Evolutionary conservation across 1,140 invertebrate genomes (phyloP), one percentile per base, ranked within the genome.

Genomic region (Bombus breviceps): DNA sequence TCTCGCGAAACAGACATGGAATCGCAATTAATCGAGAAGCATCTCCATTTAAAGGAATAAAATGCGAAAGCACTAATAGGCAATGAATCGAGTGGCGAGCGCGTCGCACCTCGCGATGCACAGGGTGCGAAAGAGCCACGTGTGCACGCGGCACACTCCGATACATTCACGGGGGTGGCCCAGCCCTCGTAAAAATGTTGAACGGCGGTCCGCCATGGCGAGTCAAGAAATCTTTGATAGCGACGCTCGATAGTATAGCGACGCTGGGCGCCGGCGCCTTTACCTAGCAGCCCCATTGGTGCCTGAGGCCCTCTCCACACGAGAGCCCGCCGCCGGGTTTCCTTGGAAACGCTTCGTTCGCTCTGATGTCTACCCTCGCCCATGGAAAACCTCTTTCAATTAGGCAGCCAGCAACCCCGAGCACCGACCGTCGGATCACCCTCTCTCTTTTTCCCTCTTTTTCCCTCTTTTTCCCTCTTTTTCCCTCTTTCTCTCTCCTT

Each of bases 271-370:
- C 94, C 93, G 93, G 93, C 92, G 93, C 90, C 90, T 91, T 90
- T 91, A 85, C 78, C 89, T 90, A 75, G 89, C 89, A 90, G 87
- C 87, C 89, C 89, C 84, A 91, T 91, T 91, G 90, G 90, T 90
- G 89, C 89, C 89, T 85, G 84, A 90, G 89, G 83, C 89, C 89
- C 89, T 90, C 89, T 90, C 89, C 86, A 88, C 74, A 86, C 90
- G 90, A 90, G 85, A 85, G 74, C 89, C 90, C 89, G 89, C 90
- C 90, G 92, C 86, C 88, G 85, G 89, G 94, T 95, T 93, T 92
- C 94, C 94, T 92, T 94, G 94, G 94, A 93, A 95, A 95, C 94
- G 92, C 89, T 91, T 91, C 92, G 92, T 92, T 92, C 93, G 89
- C 89, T 88, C 89, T 90, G 87, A 90, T 92, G 91, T 93, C 91